Base-by-base conservation (phyloP, 2,888 invertebrate genomes). In the Amiota minor region DNA sequence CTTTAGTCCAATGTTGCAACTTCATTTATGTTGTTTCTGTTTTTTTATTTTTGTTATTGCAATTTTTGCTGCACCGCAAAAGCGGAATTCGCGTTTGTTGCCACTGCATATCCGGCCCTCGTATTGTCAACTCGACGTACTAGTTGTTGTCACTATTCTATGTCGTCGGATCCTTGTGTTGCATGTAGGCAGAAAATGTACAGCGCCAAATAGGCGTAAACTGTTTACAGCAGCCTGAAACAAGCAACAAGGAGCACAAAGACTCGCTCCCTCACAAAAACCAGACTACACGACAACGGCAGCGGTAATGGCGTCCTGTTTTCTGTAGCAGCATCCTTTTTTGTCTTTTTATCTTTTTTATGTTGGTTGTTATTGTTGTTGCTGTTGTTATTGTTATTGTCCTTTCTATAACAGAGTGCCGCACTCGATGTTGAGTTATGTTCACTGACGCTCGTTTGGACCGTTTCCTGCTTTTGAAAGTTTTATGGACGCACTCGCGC, bases 401-500 rank as follows among this genome's bases (percentile, higher is more conserved):
- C 35, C 35, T 35, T 23, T 53, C n/a, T 50, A 9, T 53, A 20
- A 20, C 59, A 53, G 20, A 49, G 18, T 12, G 53, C 18, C 55
- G 12, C 61, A 61, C 75, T 73, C 75, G 72, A 75, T 75, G 73
- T 70, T 75, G 73, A 75, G 59, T 75, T 75, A 75, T 72, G 71
- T 70, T 45, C 47, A 18, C 12, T 56, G 16, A 47, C 53, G 59
- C 8, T 35, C 18, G 46, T 23, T 56, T 23, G 45, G 18, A 10
- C 46, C 12, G 49, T 59, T 80, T 82, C 76, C 82, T 83, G 84
- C 77, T 76, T 79, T 78, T 77, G 81, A 84, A 83, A 84, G 81
- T 84, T 84, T 81, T 77, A 78, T 83, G 78, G n/a, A 23, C 70
- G 72, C 75, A 77, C 56, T 70, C 70, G 72, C 75, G 67, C 68